Conservation (phyloP, 2,113 vertebrate genomes). For the Rhodinocichla rosea region DNA sequence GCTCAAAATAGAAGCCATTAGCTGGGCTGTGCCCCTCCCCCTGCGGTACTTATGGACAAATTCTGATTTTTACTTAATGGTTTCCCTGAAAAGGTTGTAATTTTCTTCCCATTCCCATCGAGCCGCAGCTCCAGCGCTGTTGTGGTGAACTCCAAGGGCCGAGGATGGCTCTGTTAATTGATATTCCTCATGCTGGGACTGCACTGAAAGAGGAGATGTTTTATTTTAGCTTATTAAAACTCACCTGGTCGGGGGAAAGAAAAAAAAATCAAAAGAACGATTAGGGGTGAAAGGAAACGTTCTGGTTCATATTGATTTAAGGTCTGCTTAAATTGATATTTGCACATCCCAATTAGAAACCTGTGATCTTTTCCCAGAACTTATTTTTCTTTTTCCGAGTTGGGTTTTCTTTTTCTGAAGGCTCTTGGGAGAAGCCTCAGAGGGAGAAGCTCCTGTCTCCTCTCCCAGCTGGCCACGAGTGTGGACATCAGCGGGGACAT, state of each 20-base stretch:
- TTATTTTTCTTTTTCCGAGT: not conserved
- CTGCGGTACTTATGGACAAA: not conserved
- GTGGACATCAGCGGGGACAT: not conserved
- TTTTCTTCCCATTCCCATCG: not conserved
- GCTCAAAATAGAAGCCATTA: conserved; percentile 9
- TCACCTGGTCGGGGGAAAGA: not conserved
- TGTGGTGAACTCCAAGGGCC: not conserved
- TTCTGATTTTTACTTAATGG: conserved; percentile 39
- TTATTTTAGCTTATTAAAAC: conserved; percentile 25
- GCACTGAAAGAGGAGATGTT: not conserved
- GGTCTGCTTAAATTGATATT: not conserved
- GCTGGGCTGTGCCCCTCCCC: not conserved
- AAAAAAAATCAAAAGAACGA: not conserved
- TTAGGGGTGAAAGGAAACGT: not conserved
- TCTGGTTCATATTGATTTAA: not conserved
- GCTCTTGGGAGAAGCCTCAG: not conserved
- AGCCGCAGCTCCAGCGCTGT: not conserved
- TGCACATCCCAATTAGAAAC: conserved; percentile 8
- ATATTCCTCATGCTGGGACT: not conserved
- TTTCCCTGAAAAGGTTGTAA: conserved; percentile 16
- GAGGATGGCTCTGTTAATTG: not conserved
- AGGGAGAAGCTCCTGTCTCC: not conserved
- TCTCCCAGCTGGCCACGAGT: not conserved
- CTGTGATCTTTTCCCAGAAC: not conserved
- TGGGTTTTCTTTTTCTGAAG: not conserved